Evolutionary conservation across 1,140 invertebrate species (phyloP), one percentile per base, ranked within the genome.

Genomic region (Maniola jurtina): DNA sequence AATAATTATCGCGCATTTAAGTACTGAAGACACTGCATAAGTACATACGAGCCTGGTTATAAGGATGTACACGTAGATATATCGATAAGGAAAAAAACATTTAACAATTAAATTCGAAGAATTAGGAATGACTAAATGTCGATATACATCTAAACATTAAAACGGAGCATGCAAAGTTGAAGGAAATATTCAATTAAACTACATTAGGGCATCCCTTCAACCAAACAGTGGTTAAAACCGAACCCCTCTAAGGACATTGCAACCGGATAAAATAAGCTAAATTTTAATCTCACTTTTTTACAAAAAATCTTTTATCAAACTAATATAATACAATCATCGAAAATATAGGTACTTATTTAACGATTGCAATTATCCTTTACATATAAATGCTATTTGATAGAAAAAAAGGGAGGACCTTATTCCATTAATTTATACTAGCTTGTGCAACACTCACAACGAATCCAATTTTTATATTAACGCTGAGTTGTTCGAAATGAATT

Each of bases 111-210:
- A 86, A 84, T 84, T 83, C 77, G 77, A 84, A 83, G 62, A 68
- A 76, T 77, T 82, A 84, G 85, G 83, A 86, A 87, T 86, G 79
- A 83, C 80, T 76, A 73, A 25, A 65, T 69, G 69, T 76, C 72
- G 62, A 74, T 69, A 76, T 68, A 81, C 68, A 76, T 61, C 76
- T 82, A 77, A 66, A 75, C 66, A 78, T 63, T 68, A 55, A 75
- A 75, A 68, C 58, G 63, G 64, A 75, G 77, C 83, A 87, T 87
- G 83, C 84, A 84, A 42, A 52, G 14, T 69, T 71, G n/a, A 71
- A 70, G 66, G 70, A 69, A 73, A 65, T 63, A 36, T 68, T 68
- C 70, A 52, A 25, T 16, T 52, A 52, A 16, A 52, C 48, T 16
- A 52, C 6, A 13, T 16, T 77, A 71, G 54, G 67, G 72, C 70